Evolutionary conservation across 2,888 invertebrate genomes (phyloP).

Genomic region (Melanophora roralis): DNA sequence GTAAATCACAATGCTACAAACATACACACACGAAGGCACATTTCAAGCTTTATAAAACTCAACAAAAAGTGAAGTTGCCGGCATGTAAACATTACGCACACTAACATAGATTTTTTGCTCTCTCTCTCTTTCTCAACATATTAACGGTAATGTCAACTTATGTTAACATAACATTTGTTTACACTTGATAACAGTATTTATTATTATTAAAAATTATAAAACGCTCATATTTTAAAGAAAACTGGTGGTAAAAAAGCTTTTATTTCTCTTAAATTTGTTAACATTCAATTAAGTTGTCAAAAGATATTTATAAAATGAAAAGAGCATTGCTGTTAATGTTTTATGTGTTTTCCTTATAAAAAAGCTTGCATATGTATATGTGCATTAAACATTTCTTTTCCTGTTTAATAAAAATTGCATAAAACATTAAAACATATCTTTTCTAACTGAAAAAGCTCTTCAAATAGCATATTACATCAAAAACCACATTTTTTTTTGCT

Average conservation of each 20-base stretch:
- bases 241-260: constrained; percentile 24
- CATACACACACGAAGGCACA: background rate
- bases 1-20: background rate
- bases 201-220: too few species aligned
- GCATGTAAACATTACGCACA: background rate
- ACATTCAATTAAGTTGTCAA: too few species aligned
- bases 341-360: background rate
- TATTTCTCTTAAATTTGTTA: background rate
- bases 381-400: constrained; percentile 38
- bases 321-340: background rate
- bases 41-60: background rate
- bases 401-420: constrained; percentile 39
- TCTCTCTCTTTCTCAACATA: background rate
- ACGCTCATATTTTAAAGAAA: background rate
- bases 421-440: background rate
- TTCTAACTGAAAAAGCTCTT: constrained; percentile 1
- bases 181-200: constrained; percentile 4
- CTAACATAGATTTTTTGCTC: background rate
- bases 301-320: background rate
- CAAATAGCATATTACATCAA: background rate
- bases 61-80: constrained; percentile 51
- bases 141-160: background rate
- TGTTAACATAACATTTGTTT: constrained; percentile 24
- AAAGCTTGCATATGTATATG: too few species aligned
- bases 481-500: background rate